Evolutionary conservation across 2,888 invertebrate genomes (phyloP).

Genomic region (Folsomia candida): DNA sequence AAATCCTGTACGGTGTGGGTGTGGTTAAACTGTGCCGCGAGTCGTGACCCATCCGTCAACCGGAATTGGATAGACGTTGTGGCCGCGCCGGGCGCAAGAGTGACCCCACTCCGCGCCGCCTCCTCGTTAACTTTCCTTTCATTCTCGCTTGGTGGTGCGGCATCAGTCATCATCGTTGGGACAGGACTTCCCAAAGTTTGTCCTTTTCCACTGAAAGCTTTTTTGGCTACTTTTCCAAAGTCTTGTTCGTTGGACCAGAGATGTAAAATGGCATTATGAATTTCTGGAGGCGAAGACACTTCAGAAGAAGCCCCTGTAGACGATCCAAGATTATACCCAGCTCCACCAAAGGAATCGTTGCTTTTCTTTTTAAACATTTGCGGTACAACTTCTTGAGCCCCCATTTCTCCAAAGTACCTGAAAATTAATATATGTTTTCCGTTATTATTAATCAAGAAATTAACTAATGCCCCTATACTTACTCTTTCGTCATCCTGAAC

Average conservation of each 20-base stretch:
- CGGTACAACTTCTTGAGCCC: constrained; percentile 43
- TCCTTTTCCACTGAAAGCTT: constrained; percentile 82
- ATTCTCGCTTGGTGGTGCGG: constrained; percentile 49
- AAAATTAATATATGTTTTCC: too few species aligned
- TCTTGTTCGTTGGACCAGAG: constrained; percentile 94
- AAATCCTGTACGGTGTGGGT: constrained; percentile 82
- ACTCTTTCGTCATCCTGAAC: constrained; percentile 89
- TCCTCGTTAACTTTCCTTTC: constrained; percentile 71
- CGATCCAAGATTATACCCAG: constrained; percentile 70
- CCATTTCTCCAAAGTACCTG: too few species aligned
- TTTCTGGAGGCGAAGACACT: constrained; percentile 18
- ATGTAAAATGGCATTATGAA: constrained; percentile 67
- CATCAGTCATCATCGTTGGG: constrained; percentile 49
- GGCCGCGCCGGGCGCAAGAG: constrained; percentile 67
- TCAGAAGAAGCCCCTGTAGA: constrained; percentile 24
- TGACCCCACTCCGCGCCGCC: constrained; percentile 65
- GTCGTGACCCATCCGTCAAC: constrained; percentile 81
- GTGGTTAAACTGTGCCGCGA: constrained; percentile 87
- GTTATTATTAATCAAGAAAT: neutral
- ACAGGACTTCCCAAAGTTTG: constrained; percentile 69
- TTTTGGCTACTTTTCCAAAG: constrained; percentile 70
- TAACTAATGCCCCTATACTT: too few species aligned
- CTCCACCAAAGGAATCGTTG: constrained; percentile 57
- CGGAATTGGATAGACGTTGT: constrained; percentile 82
- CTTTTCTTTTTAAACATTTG: constrained; percentile 34